Evolutionary conservation across 2,113 vertebrate genomes (phyloP).

Genomic region (Pedetes capensis): DNA sequence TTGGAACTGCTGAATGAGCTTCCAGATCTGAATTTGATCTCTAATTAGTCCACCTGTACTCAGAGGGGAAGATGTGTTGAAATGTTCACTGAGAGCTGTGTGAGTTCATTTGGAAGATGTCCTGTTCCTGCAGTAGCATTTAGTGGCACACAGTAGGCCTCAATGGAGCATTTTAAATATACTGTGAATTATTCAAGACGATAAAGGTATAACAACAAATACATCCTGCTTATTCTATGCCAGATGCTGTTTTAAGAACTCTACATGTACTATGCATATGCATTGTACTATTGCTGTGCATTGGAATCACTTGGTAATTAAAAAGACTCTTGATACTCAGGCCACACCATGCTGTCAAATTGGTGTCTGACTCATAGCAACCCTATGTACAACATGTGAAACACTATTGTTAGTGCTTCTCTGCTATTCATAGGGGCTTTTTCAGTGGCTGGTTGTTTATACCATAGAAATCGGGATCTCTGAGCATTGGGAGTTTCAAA

Average conservation of each 20-base stretch:
- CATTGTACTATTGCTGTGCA: accelerated
- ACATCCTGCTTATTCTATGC: not conserved
- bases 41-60: not conserved
- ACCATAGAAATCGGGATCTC: not conserved
- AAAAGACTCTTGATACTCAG: not conserved
- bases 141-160: not conserved
- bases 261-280: accelerated
- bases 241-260: not conserved
- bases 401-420: no score
- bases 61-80: not conserved
- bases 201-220: not conserved
- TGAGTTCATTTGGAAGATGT: not conserved
- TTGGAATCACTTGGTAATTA: not conserved
- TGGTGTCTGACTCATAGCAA: no score
- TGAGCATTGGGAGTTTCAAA: not conserved
- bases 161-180: not conserved
- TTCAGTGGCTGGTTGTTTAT: no score
- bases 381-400: no score
- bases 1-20: not conserved
- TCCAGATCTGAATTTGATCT: not conserved
- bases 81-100: not conserved
- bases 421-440: no score
- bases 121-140: not conserved
- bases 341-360: no score
- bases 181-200: not conserved